A percentile compares a stretch with the other conserved stretches of the same genome.
Conservation (phyloP, 1,140 invertebrate genomes). For the Ceratina japonica region DNA sequence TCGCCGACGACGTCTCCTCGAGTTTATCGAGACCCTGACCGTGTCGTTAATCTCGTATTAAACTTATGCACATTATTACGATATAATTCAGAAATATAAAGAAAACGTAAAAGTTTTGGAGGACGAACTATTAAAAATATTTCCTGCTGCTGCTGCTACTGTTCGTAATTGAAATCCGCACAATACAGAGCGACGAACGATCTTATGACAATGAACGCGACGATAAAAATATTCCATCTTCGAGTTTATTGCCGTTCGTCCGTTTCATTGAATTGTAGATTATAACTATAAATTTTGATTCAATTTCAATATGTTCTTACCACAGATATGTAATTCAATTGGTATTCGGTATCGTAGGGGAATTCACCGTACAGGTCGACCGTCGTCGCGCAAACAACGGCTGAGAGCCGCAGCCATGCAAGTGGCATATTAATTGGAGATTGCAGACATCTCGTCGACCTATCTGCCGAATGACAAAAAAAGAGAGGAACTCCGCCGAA, state of each 20-base stretch:
- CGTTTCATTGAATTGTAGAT: background rate
- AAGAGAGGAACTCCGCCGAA: conserved; percentile 33
- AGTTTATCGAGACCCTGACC: background rate
- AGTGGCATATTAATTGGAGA: conserved; percentile 50
- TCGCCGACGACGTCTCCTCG: background rate
- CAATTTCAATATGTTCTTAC: background rate
- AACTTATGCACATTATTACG: background rate
- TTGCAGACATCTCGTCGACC: conserved; percentile 42
- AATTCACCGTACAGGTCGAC: background rate
- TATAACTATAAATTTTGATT: background rate
- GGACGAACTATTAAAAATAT: background rate
- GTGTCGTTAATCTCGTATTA: background rate
- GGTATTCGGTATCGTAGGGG: no score
- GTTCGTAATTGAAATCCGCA: background rate
- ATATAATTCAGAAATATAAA: background rate
- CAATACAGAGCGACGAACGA: background rate
- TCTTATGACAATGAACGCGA: background rate
- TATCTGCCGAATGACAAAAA: conserved; percentile 6
- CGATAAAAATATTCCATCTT: background rate
- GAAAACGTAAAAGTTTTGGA: background rate
- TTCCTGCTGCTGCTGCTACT: no score
- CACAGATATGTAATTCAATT: no score
- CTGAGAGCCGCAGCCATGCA: conserved; percentile 32
- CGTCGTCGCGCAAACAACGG: conserved; percentile 35
- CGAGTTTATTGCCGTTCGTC: background rate